Evolutionary conservation across 35 echinoderm and acorn worm genomes (phyloP).

Genomic region (Diadema setosum): DNA sequence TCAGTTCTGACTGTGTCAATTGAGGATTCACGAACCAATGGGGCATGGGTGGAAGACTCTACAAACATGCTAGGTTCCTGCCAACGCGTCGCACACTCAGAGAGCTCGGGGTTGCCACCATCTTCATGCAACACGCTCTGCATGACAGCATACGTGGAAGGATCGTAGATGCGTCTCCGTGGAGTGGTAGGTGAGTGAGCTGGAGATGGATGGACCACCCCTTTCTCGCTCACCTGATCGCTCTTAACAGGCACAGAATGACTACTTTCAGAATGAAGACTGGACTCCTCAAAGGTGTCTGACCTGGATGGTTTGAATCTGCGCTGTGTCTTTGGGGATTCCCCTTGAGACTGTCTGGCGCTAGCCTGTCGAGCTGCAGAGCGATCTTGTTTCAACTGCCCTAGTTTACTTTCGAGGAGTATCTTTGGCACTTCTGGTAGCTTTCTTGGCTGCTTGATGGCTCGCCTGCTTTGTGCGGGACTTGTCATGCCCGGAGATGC

Average conservation of each 20-base stretch:
- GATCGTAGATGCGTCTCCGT: slow-evolving; percentile 28
- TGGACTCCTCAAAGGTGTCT: slow-evolving; percentile 43
- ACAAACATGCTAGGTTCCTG: slow-evolving; percentile 79
- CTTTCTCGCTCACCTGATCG: background rate
- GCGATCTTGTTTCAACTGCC: slow-evolving; percentile 14
- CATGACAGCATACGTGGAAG: slow-evolving; percentile 85
- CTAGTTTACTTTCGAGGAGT: slow-evolving; percentile 83
- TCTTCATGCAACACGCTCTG: slow-evolving; percentile 67
- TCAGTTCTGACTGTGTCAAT: slow-evolving; percentile 19
- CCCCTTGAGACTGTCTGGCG: slow-evolving; percentile 25
- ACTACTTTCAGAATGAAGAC: slow-evolving; percentile 1
- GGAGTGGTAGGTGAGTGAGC: background rate
- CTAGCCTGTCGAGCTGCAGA: background rate
- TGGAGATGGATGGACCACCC: background rate
- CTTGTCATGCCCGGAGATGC: slow-evolving; percentile 39
- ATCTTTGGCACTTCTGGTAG: slow-evolving; percentile 87
- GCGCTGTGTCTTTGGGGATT: slow-evolving; percentile 22
- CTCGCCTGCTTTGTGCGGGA: slow-evolving; percentile 13
- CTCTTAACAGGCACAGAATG: slow-evolving; percentile 20
- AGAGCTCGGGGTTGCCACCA: slow-evolving; percentile 42
- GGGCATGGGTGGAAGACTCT: slow-evolving; percentile 9
- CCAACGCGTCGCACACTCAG: slow-evolving; percentile 82
- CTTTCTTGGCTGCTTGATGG: slow-evolving; percentile 51
- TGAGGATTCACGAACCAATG: slow-evolving; percentile 24
- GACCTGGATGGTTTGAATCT: slow-evolving; percentile 15